Base-by-base conservation (phyloP, 2,888 invertebrate genomes). In the Agonum fuliginosum region DNA sequence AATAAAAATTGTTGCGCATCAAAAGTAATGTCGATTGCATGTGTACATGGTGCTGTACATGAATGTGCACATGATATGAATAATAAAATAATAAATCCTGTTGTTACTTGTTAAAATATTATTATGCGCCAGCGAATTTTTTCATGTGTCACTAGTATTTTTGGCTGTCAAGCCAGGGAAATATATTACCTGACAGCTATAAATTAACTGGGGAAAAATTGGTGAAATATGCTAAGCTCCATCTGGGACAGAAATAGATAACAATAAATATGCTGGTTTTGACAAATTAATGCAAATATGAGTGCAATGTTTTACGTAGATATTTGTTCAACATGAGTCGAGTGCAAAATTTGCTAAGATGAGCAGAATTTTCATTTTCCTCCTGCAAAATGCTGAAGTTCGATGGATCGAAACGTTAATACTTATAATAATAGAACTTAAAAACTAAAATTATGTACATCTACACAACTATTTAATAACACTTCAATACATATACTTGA, bases 1-100 rank as follows among this genome's bases (percentile, higher is more conserved):
- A 41, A 67, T 67, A 67, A 67, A 67, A 67, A 67, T 67, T 67
- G 67, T 67, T 20, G 37, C 20, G 41, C 67, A 67, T 67, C 67
- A 67, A 67, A 67, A 67, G 67, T 67, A 67, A 67, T 67, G 67
- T 41, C 22, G 37, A 37, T 67, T 41, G 54, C 54, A 24, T 54
- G 37, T 37, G 12, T 54, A 54, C 54, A 24, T 22, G 22, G 54
- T 12, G 8, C 48, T 48, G 48, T 37, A 12, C 3, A 1, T 37
- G 37, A 37, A 12, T 37, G 37, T 37, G 37, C 37, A 37, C 10
- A 10, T 54, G 54, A 54, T 54, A 54, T 54, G 54, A 54, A 54
- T 54, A 54, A 54, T 54, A 54, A 54, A 54, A 54, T 54, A 54
- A 54, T 54, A 54, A 54, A 54, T 54, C 54, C 54, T 24, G 24